Evolutionary conservation across 2,888 invertebrate species (phyloP), one percentile per base, ranked within the genome.

Genomic region (Adelphocoris suturalis): DNA sequence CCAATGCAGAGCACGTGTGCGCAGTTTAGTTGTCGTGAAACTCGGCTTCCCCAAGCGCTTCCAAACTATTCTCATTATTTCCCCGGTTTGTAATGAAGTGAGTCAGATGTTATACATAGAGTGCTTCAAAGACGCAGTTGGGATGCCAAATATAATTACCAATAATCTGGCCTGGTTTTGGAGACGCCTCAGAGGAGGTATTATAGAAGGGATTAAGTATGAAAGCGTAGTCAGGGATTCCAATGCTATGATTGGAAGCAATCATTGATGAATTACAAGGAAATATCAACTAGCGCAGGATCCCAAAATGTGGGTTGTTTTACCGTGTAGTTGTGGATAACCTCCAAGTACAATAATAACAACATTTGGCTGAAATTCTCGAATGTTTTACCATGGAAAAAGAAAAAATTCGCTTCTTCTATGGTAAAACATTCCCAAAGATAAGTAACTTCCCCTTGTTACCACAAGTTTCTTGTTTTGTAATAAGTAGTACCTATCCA

Each of bases 31-130:
- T 52, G 57, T 19, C 55, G 14, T 28, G 55, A 14, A 37, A 27
- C 82, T 27, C 85, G 14, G 19, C 27, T 61, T n/a, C 37, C 85
- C 61, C 27, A 16, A 85, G 57, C 85, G 37, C 19, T 85, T 55
- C 57, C 85, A 85, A 85, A 85, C 85, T 85, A 85, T 85, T 85
- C 85, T 85, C 85, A 85, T 85, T 55, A 85, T 85, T 85, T 57
- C 61, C n/a, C 85, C n/a, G 57, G 85, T 61, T 85, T 85, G 85
- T 85, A 85, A 85, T 85, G 85, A 85, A 85, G 85, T 85, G 57
- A 85, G 85, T 85, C 85, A 57, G 85, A 85, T 85, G 85, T 27
- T 85, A 61, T 46, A 85, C 27, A 57, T 57, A 61, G 55, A 61
- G 57, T 23, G 27, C 23, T 37, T 16, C 14, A n/a, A 27, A 61